Evolutionary conservation across 2,797 vertebrate genomes (phyloP), one percentile per base, ranked within the genome.

Genomic region (Pelochelys cantorii): DNA sequence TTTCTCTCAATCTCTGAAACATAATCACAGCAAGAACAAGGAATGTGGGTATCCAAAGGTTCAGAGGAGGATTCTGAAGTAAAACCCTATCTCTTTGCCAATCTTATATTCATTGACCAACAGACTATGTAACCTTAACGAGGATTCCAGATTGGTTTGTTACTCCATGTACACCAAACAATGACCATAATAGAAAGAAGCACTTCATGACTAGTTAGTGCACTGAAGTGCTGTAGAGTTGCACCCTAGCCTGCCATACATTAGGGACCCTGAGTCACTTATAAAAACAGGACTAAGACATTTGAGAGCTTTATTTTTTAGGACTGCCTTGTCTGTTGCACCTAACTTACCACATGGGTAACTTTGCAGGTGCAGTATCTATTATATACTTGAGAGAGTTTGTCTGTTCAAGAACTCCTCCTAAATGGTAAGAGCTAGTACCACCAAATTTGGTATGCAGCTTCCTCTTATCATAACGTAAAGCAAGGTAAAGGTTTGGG

Each of bases 1-100:
- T 99, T 96, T 99, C 99, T 91, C 98, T 98, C 92, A 99, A 98
- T 84, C 98, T 98, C 99, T 99, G 97, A 2, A 81, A 83, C 29
- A 42, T 5, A 81, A 25, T 71, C 68, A 68, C 11, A 23, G 20
- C 13, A 8, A 34, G 59, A 53, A 13, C 34, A 22, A 59, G 52
- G 18, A 60, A 53, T 75, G 20, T 4, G 3, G 22, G 25, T 52
- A 77, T 77, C 8, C 42, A 48, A 23, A 15, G 3, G 25, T 48
- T 22, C 42, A 29, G 4, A 29, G 23, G 25, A 48, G 13, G 48
- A 77, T 27, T 77, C 74, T 75, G 48, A 52, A 77, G 48, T 5
- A 29, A 75, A 42, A 27, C 12, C 25, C 23, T 14, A 11, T 25
- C 22, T 25, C 34, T 75, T 14, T 42, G 2, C 68, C 68, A 74